Evolutionary conservation across 2,797 vertebrate species (phyloP), one percentile per base, ranked within the genome.

Genomic region (Crenichthys baileyi): DNA sequence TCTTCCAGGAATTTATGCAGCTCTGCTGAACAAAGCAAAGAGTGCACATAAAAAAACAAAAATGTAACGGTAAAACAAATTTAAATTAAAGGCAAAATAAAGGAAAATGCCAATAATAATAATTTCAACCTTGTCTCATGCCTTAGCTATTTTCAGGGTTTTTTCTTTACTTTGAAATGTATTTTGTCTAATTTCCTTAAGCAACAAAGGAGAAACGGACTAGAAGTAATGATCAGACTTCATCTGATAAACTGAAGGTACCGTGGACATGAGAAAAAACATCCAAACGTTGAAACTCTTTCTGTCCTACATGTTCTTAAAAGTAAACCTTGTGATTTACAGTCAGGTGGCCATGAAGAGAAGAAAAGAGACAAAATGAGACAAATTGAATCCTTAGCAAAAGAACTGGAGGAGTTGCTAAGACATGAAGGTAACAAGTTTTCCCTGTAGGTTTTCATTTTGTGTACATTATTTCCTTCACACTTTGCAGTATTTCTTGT

Each of bases 361-460:
- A 93, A 95, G 60, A 96, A 92, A 90, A 95, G 83, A 74, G 93
- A 91, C 50, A 95, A 95, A 56, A 95, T 95, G 67, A 96, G 94
- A 88, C 96, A 96, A 88, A 96, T 97, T 84, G 96, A 96, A 72
- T 94, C 95, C 80, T 91, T 99, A 72, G 96, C 95, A 82, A 97
- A 96, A 73, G 97, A 99, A 83, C 83, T 99, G 88, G 96, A 97
- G 76, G 95, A 91, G 31, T 92, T 99, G 85, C 94, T 97, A 72
- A 96, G 96, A 86, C 95, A 97, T 9, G 97, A 98, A 92, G 98
- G 98, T 98, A 95, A 83, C 36, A 9, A 48, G 4, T 3, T 55
- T 61, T 82, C 61, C 0, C 15, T 46, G 2, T n/a, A 24, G 9
- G 6, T 7, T 4, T 0, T 29, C 13, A 15, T 18, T 67, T 71